phyloP scores from a whole-genome alignment of 2,888 invertebrate species.

The Crioceris asparagi region DNA sequence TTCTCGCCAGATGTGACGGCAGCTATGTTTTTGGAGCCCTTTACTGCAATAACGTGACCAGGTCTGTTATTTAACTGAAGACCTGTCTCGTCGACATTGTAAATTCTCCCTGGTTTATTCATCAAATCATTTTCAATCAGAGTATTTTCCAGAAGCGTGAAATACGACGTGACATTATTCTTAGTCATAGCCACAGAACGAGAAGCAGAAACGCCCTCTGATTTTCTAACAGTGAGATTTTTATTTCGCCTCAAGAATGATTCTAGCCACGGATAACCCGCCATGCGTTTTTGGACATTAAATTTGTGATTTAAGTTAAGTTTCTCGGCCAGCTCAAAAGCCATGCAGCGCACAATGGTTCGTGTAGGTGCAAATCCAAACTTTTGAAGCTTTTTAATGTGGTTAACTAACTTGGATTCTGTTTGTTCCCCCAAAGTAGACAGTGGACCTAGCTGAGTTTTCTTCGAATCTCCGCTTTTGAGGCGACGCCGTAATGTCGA shows the following conservation, averaged over 20 bases:
- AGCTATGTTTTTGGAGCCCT: background rate
- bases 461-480: too few relatives aligned
- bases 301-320: constrained; percentile 12
- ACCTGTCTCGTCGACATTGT: constrained; percentile 7
- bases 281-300: constrained; percentile 7
- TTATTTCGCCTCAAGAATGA: constrained; percentile 10
- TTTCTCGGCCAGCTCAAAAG: constrained; percentile 11
- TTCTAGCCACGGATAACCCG: constrained; percentile 12
- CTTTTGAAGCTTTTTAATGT: too few relatives aligned
- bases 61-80: constrained; percentile 4
- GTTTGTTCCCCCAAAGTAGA: too few relatives aligned
- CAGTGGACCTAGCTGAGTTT: too few relatives aligned
- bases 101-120: constrained; percentile 5
- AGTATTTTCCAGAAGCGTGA: constrained; percentile 10
- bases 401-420: too few relatives aligned
- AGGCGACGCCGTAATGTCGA: too few relatives aligned
- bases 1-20: constrained; percentile 10
- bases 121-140: constrained; percentile 2
- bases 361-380: too few relatives aligned
- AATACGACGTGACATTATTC: constrained; percentile 10
- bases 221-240: constrained; percentile 9
- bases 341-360: too few relatives aligned
- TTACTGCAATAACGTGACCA: background rate
- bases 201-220: constrained; percentile 13
- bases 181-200: constrained; percentile 5